Evolutionary conservation across 2,888 invertebrate genomes (phyloP).

Genomic region (Monoplex corrugatus): DNA sequence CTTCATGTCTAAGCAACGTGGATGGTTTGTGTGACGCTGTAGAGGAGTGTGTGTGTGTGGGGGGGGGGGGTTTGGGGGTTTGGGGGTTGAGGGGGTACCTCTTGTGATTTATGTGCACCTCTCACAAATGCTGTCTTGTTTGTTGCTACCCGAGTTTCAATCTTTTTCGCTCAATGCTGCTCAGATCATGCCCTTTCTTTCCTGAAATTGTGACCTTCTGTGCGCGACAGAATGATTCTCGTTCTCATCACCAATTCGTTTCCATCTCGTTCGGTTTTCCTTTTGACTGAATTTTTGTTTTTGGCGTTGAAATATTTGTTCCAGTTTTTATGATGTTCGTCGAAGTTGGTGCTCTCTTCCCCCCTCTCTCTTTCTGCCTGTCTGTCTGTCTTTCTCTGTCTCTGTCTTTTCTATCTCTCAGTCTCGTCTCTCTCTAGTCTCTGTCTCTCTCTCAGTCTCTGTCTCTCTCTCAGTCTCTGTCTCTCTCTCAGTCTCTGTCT

Average conservation of each 20-base stretch:
- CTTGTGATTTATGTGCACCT: constrained; percentile 16
- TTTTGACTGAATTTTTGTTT: too few species aligned
- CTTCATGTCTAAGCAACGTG: neutral
- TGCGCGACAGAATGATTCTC: neutral
- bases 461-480: neutral
- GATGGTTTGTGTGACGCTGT: neutral
- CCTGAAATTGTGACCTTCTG: neutral
- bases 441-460: neutral
- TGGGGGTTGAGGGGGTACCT: neutral
- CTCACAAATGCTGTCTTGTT: constrained; percentile 24
- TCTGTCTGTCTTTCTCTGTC: neutral
- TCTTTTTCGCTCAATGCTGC: neutral
- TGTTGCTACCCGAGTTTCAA: neutral
- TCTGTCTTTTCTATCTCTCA: neutral
- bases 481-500: neutral
- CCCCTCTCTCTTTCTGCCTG: neutral
- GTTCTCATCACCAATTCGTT: neutral
- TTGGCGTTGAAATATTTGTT: too few species aligned
- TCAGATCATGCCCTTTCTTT: neutral
- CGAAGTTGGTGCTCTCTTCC: too few species aligned
- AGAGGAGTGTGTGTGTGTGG: neutral
- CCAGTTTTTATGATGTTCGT: too few species aligned
- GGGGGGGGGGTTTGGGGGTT: neutral
- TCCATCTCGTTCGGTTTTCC: constrained; percentile 7
- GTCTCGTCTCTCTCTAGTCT: neutral